Evolutionary conservation across 2,888 invertebrate genomes (phyloP), one percentile per base, ranked within the genome.

Genomic region (Tetranychus piercei): DNA sequence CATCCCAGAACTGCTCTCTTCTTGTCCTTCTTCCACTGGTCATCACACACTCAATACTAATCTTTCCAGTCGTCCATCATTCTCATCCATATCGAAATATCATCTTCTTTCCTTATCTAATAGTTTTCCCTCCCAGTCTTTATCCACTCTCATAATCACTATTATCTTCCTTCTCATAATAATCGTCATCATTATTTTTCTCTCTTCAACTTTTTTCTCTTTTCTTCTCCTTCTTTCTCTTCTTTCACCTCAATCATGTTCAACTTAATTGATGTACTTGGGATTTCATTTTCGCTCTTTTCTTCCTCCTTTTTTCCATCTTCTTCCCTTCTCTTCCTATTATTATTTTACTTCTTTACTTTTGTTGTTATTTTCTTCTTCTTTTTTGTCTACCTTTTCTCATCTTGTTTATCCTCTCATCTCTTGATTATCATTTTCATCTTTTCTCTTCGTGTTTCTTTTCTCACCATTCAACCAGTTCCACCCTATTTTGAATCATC

Each of bases 401-500:
- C 34, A 34, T 34, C 65, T 0, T n/a, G 65, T 20, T 20, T 20
- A 65, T 65, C 18, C 18, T 65, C n/a, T 18, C 65, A 65, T 65
- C n/a, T 65, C 15, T 65, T 18, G 20, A 20, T 20, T 34, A 34
- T 34, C 34, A 34, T 34, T 34, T 34, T 34, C 34, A 34, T 34
- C 34, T 34, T 34, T n/a, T n/a, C 15, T 20, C 22, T 22, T 34
- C 34, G 34, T 34, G 34, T 3, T 34, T 34, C 34, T 4, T 4
- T 45, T 34, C 73, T 67, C 67, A 74, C n/a, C n/a, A n/a, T n/a
- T n/a, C n/a, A n/a, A n/a, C n/a, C 80, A 90, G 94, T 93, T 76
- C 93, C 93, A 77, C 93, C 93, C 45, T 91, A 93, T 84, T 94
- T 94, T 81, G 92, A 93, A 80, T 91, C 92, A 79, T 93, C 94